These are phyloP conservation scores for Agrypnus murinus DNA, from an alignment of 2,888 invertebrate genomes.

Conservation along the genomic window DNA sequence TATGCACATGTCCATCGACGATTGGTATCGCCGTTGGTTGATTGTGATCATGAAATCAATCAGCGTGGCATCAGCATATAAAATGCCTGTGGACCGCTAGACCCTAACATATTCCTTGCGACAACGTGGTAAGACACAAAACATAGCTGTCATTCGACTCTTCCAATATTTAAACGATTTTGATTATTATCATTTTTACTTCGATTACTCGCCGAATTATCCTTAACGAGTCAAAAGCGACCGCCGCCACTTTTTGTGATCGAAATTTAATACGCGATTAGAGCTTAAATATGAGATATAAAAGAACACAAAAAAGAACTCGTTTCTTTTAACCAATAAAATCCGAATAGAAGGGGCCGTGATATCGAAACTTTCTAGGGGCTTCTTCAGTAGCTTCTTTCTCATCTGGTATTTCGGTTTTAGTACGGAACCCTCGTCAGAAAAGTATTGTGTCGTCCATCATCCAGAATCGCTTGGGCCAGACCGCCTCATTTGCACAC, in stretches of 20 bases:
- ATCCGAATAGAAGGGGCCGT: constrained; percentile 21
- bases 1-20: constrained; percentile 42
- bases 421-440: constrained; percentile 47
- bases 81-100: constrained; percentile 37
- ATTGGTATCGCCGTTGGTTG: constrained; percentile 38
- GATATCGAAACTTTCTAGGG: constrained; percentile 35
- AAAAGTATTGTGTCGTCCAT: constrained; percentile 52
- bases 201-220: constrained; percentile 35
- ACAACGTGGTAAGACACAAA: constrained; percentile 35
- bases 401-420: constrained; percentile 29
- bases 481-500: constrained; percentile 65
- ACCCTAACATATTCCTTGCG: constrained; percentile 39
- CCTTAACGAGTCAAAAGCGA: constrained; percentile 26
- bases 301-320: constrained; percentile 28
- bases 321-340: too few species aligned
- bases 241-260: constrained; percentile 34
- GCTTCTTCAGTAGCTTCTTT: constrained; percentile 46
- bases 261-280: constrained; percentile 46
- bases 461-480: constrained; percentile 52
- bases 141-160: constrained; percentile 15
- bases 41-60: constrained; percentile 48
- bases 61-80: constrained; percentile 40
- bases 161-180: constrained; percentile 36
- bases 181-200: constrained; percentile 31
- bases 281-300: constrained; percentile 30